Base-by-base conservation (phyloP, 2,113 vertebrate species). In the Harpagus bidentatus region DNA sequence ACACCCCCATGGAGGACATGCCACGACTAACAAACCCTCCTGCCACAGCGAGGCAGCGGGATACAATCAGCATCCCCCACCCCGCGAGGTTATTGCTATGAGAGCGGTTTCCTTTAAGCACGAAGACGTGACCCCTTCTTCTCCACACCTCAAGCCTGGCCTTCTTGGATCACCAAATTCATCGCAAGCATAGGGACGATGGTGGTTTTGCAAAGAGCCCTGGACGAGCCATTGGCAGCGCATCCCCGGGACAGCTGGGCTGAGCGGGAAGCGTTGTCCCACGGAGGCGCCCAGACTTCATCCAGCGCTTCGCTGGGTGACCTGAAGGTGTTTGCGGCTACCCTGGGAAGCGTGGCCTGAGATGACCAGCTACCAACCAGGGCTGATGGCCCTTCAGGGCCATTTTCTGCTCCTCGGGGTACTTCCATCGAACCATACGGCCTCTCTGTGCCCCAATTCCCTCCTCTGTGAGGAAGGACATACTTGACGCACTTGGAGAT, bases 401-500 rank as follows among this genome's bases (percentile, higher is more conserved):
- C 88, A 8, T 43, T 43, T 88, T 61, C 48, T 82, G 38, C 56
- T 82, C 17, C 31, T 56, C 59, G 36, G 10, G 26, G 6, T 2
- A 50, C n/a, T 86, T 80, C 28, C 53, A 88, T 18, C 21, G 88
- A 72, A 70, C 32, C 53, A 55, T 0, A 7, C 2, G 2, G 13
- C 23, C 53, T 28, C 66, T 40, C 48, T 34, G 62, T 52, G 38
- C 36, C 40, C 32, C 55, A 40, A 1, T 38, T 72, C 78, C 73
- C 53, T 66, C 32, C 40, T 74, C 42, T 29, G 42, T 0, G 1
- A 66, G 50, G 87, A 61, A 76, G 61, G 40, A 61, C 8, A 2
- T 1, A 2, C 56, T 36, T 23, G 19, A 38, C 0, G 0, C 22
- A 0, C 66, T 42, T 6, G 0, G 52, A 63, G 70, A 22, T n/a